A percentile compares a stretch with the other conserved stretches of the same genome.
Evolutionary conservation across 2,888 invertebrate genomes (phyloP).

Genomic region (Pammene aurita): DNA sequence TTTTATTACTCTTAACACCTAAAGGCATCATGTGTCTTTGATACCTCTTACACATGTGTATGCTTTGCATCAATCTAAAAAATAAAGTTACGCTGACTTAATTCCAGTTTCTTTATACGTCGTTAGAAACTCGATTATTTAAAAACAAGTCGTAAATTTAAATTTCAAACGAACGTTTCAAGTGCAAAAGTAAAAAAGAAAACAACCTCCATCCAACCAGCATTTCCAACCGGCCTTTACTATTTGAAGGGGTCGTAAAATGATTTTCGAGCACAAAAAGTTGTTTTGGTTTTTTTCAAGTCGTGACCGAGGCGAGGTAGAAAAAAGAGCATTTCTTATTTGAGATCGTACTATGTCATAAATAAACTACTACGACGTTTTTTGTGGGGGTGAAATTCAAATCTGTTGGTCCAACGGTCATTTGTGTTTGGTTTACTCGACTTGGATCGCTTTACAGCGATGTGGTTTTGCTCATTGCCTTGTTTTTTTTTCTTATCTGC

Average conservation of each 20-base stretch:
- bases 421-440: constrained; percentile 50
- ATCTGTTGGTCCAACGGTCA: constrained; percentile 72
- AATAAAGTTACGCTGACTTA: background rate
- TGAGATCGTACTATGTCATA: constrained; percentile 73
- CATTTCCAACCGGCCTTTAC: constrained; percentile 65
- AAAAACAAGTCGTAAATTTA: constrained; percentile 34
- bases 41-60: background rate
- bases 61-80: background rate
- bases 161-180: constrained; percentile 29
- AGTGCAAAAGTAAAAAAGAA: constrained; percentile 37
- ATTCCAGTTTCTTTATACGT: constrained; percentile 2
- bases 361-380: constrained; percentile 72
- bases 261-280: constrained; percentile 76
- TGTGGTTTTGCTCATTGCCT: constrained; percentile 56
- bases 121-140: constrained; percentile 9
- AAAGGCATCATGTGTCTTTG: constrained; percentile 17
- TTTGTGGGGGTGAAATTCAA: constrained; percentile 66
- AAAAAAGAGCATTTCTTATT: constrained; percentile 68
- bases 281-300: constrained; percentile 80
- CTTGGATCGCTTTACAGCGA: constrained; percentile 38
- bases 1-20: constrained; percentile 26
- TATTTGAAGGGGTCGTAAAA: constrained; percentile 79
- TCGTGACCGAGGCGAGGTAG: constrained; percentile 53
- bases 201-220: constrained; percentile 33
- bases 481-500: constrained; percentile 72